Evolutionary conservation across 1,140 invertebrate genomes (phyloP).

Genomic region (Ceratitis capitata): DNA sequence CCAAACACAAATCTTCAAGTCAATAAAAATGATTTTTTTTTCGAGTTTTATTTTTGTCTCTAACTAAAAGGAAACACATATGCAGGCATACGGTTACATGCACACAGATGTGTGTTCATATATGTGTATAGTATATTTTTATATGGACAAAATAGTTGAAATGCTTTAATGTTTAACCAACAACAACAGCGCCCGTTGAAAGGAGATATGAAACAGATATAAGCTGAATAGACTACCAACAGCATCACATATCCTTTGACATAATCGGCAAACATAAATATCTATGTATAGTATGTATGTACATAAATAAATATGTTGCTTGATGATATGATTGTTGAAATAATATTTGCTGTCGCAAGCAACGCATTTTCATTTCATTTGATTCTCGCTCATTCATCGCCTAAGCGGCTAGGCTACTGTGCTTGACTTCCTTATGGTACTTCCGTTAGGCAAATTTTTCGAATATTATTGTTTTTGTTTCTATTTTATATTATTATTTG

Average conservation of each 20-base stretch:
- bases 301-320: background rate
- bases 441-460: constrained; percentile 32
- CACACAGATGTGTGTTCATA: too few relatives aligned
- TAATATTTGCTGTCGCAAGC: constrained; percentile 3
- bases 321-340: background rate
- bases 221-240: background rate
- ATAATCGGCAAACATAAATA: background rate
- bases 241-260: background rate
- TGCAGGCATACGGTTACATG: too few relatives aligned
- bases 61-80: background rate
- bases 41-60: too few relatives aligned
- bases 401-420: background rate
- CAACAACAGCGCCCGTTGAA: background rate
- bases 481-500: background rate
- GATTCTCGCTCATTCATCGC: background rate
- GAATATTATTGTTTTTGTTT: constrained; percentile 36
- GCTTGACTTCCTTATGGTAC: background rate
- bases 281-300: background rate
- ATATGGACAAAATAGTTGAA: background rate
- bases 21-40: constrained; percentile 38
- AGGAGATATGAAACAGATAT: background rate
- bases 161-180: background rate
- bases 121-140: background rate
- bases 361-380: constrained; percentile 14
- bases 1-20: constrained; percentile 40